Evolutionary conservation across 2,797 vertebrate genomes (phyloP).

Genomic region (Enteromius treurensis): DNA sequence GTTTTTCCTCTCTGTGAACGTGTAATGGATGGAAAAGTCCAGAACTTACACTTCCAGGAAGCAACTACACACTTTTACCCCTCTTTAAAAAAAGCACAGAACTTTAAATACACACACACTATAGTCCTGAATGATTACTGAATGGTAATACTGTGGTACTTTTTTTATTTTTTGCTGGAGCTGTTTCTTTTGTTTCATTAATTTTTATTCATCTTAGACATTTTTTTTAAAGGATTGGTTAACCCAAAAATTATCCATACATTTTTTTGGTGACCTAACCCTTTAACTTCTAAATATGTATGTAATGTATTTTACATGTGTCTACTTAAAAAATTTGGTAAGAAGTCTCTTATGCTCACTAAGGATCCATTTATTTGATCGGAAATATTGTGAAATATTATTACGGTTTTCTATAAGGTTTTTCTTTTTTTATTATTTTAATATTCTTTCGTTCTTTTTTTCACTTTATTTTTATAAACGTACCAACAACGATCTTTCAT

Average conservation of each 20-base stretch:
- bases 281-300: background rate
- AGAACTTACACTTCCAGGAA: conserved; percentile 42
- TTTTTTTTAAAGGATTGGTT: no score
- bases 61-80: background rate
- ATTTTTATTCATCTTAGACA: background rate
- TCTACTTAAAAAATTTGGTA: no score
- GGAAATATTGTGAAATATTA: background rate
- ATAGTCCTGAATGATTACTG: background rate
- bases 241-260: no score
- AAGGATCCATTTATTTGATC: background rate
- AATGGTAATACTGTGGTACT: background rate
- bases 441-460: background rate
- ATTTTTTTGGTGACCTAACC: no score
- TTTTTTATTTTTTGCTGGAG: background rate
- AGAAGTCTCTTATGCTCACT: background rate
- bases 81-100: background rate
- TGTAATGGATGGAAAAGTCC: conserved; percentile 27
- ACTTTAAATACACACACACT: background rate
- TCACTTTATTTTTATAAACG: no score
- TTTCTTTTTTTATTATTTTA: background rate
- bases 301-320: no score
- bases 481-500: no score
- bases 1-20: conserved; percentile 25
- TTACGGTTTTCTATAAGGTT: background rate
- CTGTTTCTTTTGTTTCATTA: background rate